A percentile compares a stretch with the other conserved stretches of the same genome.
These are phyloP conservation scores for Oasisia sp. DNA, from an alignment of 2,888 invertebrate genomes.

Conservation along the genomic window DNA sequence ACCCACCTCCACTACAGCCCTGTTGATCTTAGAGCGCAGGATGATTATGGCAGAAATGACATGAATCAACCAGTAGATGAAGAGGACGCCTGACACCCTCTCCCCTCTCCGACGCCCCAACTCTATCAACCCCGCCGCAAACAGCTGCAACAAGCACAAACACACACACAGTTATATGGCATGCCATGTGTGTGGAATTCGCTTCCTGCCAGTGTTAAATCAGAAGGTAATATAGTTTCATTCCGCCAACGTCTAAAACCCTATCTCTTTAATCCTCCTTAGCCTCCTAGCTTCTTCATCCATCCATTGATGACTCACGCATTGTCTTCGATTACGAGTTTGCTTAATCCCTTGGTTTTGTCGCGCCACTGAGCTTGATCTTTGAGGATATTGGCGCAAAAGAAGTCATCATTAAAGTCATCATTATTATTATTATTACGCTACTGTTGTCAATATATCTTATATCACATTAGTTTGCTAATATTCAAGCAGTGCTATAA, in stretches of 20 bases:
- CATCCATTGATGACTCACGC: too few relatives aligned
- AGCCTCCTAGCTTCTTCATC: too few relatives aligned
- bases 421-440: too few relatives aligned
- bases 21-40: constrained; percentile 18
- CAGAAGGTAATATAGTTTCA: too few relatives aligned
- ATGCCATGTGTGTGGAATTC: background rate
- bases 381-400: too few relatives aligned
- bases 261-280: too few relatives aligned
- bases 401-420: too few relatives aligned
- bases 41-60: background rate
- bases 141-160: background rate
- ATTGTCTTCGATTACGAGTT: too few relatives aligned
- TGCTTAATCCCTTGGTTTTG: too few relatives aligned
- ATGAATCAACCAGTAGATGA: constrained; percentile 23
- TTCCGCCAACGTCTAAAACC: too few relatives aligned
- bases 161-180: background rate
- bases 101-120: background rate
- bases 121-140: constrained; percentile 13
- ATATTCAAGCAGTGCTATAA: background rate
- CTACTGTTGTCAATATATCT: background rate
- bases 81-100: constrained; percentile 22
- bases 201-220: too few relatives aligned
- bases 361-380: too few relatives aligned
- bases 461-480: background rate
- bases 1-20: background rate